phyloP scores from a whole-genome alignment of 2,113 vertebrate genomes.

The Scartelaos histophorus region DNA sequence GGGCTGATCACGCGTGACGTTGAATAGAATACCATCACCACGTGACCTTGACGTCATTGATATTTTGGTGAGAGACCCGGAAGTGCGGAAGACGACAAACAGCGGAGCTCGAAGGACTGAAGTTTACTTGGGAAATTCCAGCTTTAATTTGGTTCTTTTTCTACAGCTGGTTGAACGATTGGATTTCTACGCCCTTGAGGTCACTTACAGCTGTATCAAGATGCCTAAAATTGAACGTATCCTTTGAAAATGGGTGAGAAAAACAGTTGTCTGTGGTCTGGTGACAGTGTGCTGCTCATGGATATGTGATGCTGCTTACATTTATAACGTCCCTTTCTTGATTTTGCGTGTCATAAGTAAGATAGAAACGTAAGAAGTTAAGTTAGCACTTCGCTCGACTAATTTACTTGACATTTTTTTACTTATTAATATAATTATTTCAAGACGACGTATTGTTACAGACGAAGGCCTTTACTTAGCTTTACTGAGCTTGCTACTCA shows the following conservation, averaged over 20 bases:
- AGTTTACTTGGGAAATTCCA: conserved; percentile 28
- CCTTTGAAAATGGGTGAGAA: conserved; percentile 56
- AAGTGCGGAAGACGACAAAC: conserved; percentile 61
- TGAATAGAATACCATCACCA: conserved; percentile 45
- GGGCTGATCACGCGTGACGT: conserved; percentile 48
- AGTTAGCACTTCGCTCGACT: not conserved
- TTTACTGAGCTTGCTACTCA: too few species aligned
- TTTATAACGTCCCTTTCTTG: not conserved
- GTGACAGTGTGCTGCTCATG: conserved; percentile 6
- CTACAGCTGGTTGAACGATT: fast-evolving
- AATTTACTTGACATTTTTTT: not conserved
- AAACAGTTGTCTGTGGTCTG: not conserved
- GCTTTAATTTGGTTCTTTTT: not conserved
- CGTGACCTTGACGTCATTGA: conserved; percentile 67
- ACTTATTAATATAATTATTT: too few species aligned
- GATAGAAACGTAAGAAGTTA: not conserved
- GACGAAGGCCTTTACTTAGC: too few species aligned
- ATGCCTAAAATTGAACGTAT: conserved; percentile 84
- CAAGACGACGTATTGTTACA: too few species aligned
- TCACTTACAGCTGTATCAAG: not conserved
- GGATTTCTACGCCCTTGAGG: not conserved
- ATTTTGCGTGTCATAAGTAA: not conserved
- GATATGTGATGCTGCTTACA: conserved; percentile 8
- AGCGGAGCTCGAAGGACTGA: conserved; percentile 38
- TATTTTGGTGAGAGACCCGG: conserved; percentile 71